Evolutionary conservation across 2,888 invertebrate species (phyloP), one percentile per base, ranked within the genome.

Genomic region (Caenorhabditis sp.): DNA sequence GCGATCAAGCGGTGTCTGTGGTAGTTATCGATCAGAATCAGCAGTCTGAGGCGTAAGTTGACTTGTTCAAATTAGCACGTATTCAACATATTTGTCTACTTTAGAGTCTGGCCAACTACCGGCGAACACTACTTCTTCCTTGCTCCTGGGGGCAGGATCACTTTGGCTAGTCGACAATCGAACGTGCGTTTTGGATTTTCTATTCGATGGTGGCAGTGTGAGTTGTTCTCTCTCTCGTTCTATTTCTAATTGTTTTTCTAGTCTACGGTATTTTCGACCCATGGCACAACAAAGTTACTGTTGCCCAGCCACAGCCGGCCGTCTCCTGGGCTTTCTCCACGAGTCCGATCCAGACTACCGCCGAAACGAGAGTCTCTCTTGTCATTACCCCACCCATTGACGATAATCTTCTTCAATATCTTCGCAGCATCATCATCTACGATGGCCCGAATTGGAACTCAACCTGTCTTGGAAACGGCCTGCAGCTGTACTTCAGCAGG

Each of bases 401-500:
- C 4, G 58, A 74, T 32, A 11, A 22, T 8, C 4, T 13, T 0
- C 1, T 65, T 1, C 51, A 65, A 40, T 37, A 60, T 35, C 60
- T 74, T 2, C n/a, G 74, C 18, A n/a, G 65, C 15, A 13, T 74
- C 13, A 50, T 74, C 6, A 60, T 74, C 22, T 74, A 60, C 40
- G 74, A 74, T 50, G 74, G 74, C 15, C 65, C 74, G 9, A 47
- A 65, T 18, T 65, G 65, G 64, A 60, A 74, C 40, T 51, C 65
- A 6, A 44, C 50, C n/a, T 65, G 58, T 58, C 65, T 74, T 24
- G 74, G 74, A 58, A 74, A 56, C 26, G 51, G 28, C 2, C 24
- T 74, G 8, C 50, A 74, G 40, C 18, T 60, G 1, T 18, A 47
- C 2, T 9, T 26, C 0, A 47, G 51, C 1, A 47, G 58, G 1